Conservation (phyloP, 2,888 invertebrate genomes). For the Minunthozetes semirufus region DNA sequence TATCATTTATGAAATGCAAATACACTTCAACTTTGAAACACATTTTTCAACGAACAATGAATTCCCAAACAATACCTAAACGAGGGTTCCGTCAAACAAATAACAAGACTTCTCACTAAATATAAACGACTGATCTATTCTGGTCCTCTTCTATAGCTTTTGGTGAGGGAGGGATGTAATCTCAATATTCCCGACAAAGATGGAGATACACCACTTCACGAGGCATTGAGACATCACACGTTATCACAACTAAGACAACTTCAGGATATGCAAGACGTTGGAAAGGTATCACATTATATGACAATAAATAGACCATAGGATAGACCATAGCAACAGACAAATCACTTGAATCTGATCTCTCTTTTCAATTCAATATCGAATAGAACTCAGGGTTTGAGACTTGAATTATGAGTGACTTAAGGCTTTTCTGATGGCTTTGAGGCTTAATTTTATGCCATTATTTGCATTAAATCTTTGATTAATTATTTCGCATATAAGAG, state of each 20-base stretch:
- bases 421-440: no score
- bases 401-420: no score
- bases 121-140: neutral
- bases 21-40: no score
- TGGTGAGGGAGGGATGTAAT: slow-evolving; percentile 87
- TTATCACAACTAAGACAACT: slow-evolving; percentile 87
- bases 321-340: neutral
- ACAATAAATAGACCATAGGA: no score
- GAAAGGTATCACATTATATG: slow-evolving; percentile 38
- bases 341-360: neutral
- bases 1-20: no score
- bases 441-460: no score
- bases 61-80: no score
- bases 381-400: neutral
- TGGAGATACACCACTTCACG: slow-evolving; percentile 77
- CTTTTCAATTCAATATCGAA: neutral
- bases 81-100: no score
- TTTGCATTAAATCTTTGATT: no score
- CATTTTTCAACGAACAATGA: no score
- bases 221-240: slow-evolving; percentile 90
- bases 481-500: no score
- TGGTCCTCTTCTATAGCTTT: slow-evolving; percentile 54
- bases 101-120: no score
- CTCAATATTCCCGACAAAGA: slow-evolving; percentile 95
- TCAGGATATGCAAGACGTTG: slow-evolving; percentile 78